These are phyloP conservation scores for Aplochiton taeniatus DNA, from an alignment of 2,797 vertebrate genomes.

Conservation along the genomic window DNA sequence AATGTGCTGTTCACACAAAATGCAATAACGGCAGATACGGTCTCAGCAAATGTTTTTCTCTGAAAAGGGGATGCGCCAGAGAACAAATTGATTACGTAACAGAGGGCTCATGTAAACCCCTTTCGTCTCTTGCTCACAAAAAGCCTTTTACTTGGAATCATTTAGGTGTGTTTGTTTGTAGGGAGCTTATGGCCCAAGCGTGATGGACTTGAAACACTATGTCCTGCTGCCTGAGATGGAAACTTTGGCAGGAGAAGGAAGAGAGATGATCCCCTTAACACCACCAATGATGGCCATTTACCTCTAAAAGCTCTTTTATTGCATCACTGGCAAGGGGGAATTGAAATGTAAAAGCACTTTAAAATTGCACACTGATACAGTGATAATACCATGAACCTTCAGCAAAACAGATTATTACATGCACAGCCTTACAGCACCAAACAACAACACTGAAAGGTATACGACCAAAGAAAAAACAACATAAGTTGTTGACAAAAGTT, in stretches of 20 bases:
- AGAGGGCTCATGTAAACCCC: slow-evolving; percentile 61
- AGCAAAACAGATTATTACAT: slow-evolving; percentile 5
- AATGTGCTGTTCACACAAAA: slow-evolving; percentile 10
- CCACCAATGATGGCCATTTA: no score
- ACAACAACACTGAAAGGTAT: no score
- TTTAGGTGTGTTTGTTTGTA: slow-evolving; percentile 53
- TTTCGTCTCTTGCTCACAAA: slow-evolving; percentile 53
- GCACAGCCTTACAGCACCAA: no score
- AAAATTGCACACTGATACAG: no score
- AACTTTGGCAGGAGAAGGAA: slow-evolving; percentile 27
- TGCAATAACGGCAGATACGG: slow-evolving; percentile 48
- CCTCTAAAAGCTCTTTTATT: no score
- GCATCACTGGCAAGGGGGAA: no score
- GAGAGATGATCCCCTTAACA: neutral
- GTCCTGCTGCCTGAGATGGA: slow-evolving; percentile 38
- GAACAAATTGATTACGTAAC: slow-evolving; percentile 54
- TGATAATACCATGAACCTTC: slow-evolving; percentile 37
- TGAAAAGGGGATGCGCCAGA: slow-evolving; percentile 51
- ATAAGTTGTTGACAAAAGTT: no score
- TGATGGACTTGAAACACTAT: slow-evolving; percentile 43
- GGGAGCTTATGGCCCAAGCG: slow-evolving; percentile 48
- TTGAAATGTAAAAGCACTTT: no score
- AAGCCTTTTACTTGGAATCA: slow-evolving; percentile 56
- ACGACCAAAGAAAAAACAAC: no score
- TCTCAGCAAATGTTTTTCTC: slow-evolving; percentile 59